Evolutionary conservation across 2,888 invertebrate species (phyloP).

Genomic region (Trichopria drosophilae): DNA sequence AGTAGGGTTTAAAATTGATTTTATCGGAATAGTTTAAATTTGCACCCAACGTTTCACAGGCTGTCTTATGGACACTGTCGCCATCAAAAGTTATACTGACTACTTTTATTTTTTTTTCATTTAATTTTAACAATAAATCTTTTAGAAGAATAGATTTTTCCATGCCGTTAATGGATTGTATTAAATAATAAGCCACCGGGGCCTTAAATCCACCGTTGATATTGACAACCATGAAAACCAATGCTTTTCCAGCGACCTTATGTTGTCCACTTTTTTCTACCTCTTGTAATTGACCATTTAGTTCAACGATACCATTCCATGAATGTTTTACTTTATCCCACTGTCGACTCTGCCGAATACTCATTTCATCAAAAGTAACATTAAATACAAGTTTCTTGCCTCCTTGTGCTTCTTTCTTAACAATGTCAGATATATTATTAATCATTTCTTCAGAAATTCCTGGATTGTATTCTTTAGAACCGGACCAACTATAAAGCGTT

Average conservation of each 20-base stretch:
- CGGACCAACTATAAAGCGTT: conserved; percentile 1
- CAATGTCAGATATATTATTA: neutral
- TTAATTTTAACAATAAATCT: conserved; percentile 21
- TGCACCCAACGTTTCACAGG: conserved; percentile 24
- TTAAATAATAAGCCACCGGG: conserved; percentile 27
- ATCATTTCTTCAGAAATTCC: conserved; percentile 4
- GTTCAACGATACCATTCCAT: conserved; percentile 25
- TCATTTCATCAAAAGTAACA: conserved; percentile 8
- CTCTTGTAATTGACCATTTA: conserved; percentile 16
- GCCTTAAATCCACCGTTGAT: conserved; percentile 28
- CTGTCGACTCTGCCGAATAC: conserved; percentile 16
- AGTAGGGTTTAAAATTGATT: conserved; percentile 19
- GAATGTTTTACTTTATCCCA: conserved; percentile 14
- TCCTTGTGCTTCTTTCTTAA: neutral
- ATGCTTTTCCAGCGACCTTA: conserved; percentile 12
- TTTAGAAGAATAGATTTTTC: conserved; percentile 24
- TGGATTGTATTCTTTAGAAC: neutral
- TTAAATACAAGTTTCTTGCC: conserved; percentile 27
- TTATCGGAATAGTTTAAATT: conserved; percentile 26
- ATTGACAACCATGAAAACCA: conserved; percentile 23
- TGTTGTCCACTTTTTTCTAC: neutral
- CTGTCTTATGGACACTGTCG: conserved; percentile 14
- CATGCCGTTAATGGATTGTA: conserved; percentile 18
- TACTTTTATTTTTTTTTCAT: conserved; percentile 12
- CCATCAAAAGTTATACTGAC: conserved; percentile 26